Evolutionary conservation across 2,888 invertebrate genomes (phyloP).

Genomic region (Melieria crassipennis): DNA sequence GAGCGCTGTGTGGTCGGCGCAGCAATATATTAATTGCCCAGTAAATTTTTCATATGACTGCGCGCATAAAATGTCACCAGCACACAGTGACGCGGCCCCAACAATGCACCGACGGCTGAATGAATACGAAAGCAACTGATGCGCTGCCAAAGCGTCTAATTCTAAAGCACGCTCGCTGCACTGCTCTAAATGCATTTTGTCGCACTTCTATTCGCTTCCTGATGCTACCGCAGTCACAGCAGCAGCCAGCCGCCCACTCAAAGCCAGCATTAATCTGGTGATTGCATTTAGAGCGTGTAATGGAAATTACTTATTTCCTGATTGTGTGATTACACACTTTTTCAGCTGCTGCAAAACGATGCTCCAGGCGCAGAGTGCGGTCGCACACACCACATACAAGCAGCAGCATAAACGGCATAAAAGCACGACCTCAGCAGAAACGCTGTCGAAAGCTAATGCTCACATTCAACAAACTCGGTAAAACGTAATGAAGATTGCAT

Average conservation of each 20-base stretch:
- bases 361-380: constrained; percentile 51
- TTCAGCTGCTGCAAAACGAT: constrained; percentile 45
- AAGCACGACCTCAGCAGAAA: constrained; percentile 11
- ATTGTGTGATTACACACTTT: constrained; percentile 59
- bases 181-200: constrained; percentile 24
- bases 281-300: constrained; percentile 59
- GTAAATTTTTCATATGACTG: constrained; percentile 41
- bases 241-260: constrained; percentile 44
- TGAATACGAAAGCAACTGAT: constrained; percentile 34
- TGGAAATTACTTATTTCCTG: constrained; percentile 58
- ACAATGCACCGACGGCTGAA: background rate
- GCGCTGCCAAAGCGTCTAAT: constrained; percentile 26
- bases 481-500: constrained; percentile 63
- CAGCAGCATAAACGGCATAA: constrained; percentile 36
- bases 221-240: too few species aligned
- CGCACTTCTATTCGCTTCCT: constrained; percentile 11
- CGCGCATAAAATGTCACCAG: background rate
- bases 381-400: constrained; percentile 58
- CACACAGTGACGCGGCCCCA: background rate
- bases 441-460: background rate
- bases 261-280: constrained; percentile 54
- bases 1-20: too few species aligned
- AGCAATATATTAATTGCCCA: constrained; percentile 43
- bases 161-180: constrained; percentile 20
- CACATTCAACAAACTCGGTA: constrained; percentile 45